Base-by-base conservation (phyloP, 2,888 invertebrate species). In the Heliconius ismenius region DNA sequence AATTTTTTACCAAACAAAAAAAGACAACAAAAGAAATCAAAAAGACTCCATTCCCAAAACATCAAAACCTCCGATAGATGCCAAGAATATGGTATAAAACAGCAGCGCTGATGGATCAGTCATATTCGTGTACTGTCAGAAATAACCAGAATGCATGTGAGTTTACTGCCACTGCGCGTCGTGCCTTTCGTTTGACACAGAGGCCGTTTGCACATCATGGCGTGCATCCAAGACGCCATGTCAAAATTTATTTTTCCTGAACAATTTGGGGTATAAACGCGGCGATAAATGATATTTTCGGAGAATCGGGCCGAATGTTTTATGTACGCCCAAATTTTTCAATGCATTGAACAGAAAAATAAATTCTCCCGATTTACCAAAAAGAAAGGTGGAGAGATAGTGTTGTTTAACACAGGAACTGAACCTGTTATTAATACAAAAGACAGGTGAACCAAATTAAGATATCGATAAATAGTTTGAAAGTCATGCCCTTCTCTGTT, bases 121-220 rank as follows among this genome's bases (percentile, higher is more conserved):
- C 65, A 67, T 65, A 65, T 65, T 65, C 36, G 26, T n/a, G n/a
- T 36, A 39, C 39, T n/a, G 15, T 39, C 65, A 24, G n/a, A 67
- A 67, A 67, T 67, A 67, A 39, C 65, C 65, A 39, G 39, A n/a
- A 39, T n/a, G 65, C 39, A 39, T 15, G 39, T n/a, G 24, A 70
- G 70, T 81, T 76, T 78, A 72, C 74, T 49, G 79, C 62, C 77
- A 72, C 74, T 36, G 79, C 54, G 77, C 74, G 87, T 87, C 85
- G 82, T 81, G 89, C 86, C 89, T 88, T 91, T 91, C 86, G 80
- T 82, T 87, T 89, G 91, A 89, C 90, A 86, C 84, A 84, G 81
- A 87, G 91, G 90, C 87, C 90, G 79, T 91, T 91, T 88, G 86
- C 89, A 89, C 82, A 86, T 49, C 43, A 18, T 90, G 91, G 91